Percentiles rank a stretch among this genome's conserved stretches.
These are phyloP conservation scores for Parazoanthus swiftii DNA, from an alignment of 92 coral and sea anemone species.

Conservation along the genomic window DNA sequence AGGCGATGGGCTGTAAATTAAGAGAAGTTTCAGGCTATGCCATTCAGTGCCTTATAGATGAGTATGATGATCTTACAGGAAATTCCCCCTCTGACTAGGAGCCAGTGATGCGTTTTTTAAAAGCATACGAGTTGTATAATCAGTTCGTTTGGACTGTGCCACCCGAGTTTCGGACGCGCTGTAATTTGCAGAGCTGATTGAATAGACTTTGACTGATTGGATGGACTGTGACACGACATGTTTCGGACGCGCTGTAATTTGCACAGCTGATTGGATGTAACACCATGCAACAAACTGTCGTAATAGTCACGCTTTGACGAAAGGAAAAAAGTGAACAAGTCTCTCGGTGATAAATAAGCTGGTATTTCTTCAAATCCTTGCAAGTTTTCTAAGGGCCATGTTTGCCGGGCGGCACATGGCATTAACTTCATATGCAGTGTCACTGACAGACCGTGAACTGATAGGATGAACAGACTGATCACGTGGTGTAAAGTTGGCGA, in stretches of 20 bases:
- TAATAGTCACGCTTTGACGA: constrained; percentile 28
- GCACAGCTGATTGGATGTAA: constrained; percentile 22
- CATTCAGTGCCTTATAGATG: too few relatives aligned
- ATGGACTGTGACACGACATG: not conserved
- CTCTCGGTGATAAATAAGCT: constrained; percentile 14
- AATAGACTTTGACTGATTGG: not conserved
- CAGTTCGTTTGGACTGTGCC: not conserved
- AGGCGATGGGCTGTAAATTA: too few relatives aligned
- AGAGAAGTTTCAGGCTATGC: too few relatives aligned
- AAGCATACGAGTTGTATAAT: constrained; percentile 21
- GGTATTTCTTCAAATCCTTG: constrained; percentile 36
- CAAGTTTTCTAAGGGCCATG: constrained; percentile 19
- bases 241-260: constrained; percentile 38
- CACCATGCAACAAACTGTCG: constrained; percentile 29
- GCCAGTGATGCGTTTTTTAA: not conserved
- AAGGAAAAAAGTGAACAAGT: constrained; percentile 21
- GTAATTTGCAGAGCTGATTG: constrained; percentile 26
- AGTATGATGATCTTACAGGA: too few relatives aligned
- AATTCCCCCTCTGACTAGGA: constrained; percentile 10
- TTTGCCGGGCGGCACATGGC: constrained; percentile 27
- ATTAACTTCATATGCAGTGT: not conserved
- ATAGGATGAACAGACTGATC: too few relatives aligned
- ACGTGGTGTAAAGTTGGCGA: too few relatives aligned
- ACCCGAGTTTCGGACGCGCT: constrained; percentile 27
- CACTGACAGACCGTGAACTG: too few relatives aligned